Conservation (phyloP, 2,113 vertebrate species). For the Budorcas taxicolor region DNA sequence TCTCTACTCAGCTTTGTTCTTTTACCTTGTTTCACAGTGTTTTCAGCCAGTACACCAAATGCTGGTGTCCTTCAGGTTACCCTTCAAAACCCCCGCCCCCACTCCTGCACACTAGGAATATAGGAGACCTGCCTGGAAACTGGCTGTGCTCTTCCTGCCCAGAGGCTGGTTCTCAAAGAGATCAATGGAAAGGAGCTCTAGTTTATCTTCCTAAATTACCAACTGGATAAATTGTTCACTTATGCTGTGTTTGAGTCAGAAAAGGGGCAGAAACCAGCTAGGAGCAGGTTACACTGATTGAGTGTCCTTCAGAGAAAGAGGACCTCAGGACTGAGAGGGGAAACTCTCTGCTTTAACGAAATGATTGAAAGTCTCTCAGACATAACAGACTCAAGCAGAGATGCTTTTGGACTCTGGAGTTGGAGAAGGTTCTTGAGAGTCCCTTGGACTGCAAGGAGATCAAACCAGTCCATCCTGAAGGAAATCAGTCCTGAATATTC, state of each 20-base stretch:
- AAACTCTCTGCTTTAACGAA: not conserved
- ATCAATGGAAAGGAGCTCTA: not conserved
- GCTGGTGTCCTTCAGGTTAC: not conserved
- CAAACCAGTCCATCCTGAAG: not conserved
- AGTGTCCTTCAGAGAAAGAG: not conserved
- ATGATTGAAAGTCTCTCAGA: not conserved
- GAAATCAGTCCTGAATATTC: not conserved
- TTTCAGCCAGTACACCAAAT: not conserved
- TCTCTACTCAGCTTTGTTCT: not conserved
- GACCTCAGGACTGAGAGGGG: not conserved
- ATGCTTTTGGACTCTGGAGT: not conserved
- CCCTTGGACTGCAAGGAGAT: not conserved
- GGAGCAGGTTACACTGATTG: fast-evolving
- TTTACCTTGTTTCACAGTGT: not conserved
- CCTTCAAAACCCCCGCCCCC: not conserved
- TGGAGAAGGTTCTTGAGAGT: not conserved
- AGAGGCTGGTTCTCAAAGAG: not conserved
- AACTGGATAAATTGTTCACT: not conserved
- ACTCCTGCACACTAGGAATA: fast-evolving
- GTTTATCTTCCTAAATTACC: not conserved
- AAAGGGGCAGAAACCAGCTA: not conserved
- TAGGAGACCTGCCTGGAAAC: not conserved
- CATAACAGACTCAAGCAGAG: not conserved
- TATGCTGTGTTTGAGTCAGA: not conserved
- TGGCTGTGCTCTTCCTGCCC: not conserved